Percentiles rank a stretch among this genome's conserved stretches.
phyloP scores from a whole-genome alignment of 1,140 invertebrate genomes.

The Matsumurasca onukii region DNA sequence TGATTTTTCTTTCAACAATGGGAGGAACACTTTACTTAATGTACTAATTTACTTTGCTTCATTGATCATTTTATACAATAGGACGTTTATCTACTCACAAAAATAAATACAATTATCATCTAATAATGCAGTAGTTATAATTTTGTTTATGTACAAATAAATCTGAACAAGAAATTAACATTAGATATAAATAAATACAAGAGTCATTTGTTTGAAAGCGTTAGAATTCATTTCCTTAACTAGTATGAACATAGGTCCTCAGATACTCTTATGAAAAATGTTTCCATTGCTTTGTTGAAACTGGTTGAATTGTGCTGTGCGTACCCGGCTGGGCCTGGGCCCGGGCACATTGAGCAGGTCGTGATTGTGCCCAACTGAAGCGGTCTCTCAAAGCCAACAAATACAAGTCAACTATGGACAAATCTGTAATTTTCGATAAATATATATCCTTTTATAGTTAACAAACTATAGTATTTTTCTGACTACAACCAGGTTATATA shows the following conservation, averaged over 20 bases:
- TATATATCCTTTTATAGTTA: background rate
- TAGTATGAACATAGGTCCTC: constrained; percentile 12
- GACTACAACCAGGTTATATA: background rate
- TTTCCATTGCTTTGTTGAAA: constrained; percentile 21
- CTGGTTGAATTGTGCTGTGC: constrained; percentile 15
- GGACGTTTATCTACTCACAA: constrained; percentile 19
- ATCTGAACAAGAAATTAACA: constrained; percentile 13
- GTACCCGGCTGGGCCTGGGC: background rate
- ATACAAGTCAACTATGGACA: background rate
- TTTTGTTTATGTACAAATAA: background rate
- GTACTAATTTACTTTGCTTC: no score
- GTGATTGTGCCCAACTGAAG: background rate
- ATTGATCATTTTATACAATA: background rate
- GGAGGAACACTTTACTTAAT: no score
- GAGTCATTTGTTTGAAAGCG: constrained; percentile 28
- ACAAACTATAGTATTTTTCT: background rate
- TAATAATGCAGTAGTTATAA: constrained; percentile 20
- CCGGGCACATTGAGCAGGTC: background rate
- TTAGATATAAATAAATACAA: constrained; percentile 28
- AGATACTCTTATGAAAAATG: constrained; percentile 23
- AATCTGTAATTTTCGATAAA: background rate
- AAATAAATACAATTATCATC: constrained; percentile 26
- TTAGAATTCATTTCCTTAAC: constrained; percentile 27
- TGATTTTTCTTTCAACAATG: background rate
- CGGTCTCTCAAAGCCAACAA: background rate